phyloP scores from a whole-genome alignment of 2,888 invertebrate species.

The Dryomyza anilis region DNA sequence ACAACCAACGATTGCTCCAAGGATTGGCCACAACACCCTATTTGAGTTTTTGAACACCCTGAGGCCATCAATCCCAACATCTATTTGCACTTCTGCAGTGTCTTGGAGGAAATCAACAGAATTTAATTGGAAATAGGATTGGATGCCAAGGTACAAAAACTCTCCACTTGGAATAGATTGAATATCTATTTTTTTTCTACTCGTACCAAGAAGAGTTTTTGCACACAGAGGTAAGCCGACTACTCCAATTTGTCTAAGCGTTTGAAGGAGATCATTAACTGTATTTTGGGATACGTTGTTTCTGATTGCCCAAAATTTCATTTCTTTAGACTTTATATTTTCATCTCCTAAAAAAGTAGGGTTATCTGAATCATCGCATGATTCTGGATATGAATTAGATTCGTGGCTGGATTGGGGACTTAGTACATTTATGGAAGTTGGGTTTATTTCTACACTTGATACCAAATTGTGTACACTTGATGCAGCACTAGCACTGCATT shows the following conservation, averaged over 20 bases:
- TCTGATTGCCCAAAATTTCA: constrained; percentile 24
- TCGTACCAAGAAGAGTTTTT: constrained; percentile 25
- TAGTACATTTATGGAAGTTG: too few species aligned
- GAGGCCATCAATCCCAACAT: too few species aligned
- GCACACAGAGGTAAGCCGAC: constrained; percentile 21
- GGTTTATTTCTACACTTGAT: too few species aligned
- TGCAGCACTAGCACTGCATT: too few species aligned
- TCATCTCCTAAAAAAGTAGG: too few species aligned
- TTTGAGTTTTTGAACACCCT: too few species aligned
- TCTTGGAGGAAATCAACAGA: constrained; percentile 18
- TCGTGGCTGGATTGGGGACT: too few species aligned
- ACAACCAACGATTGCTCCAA: too few species aligned
- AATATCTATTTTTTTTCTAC: constrained; percentile 23
- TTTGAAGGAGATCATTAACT: constrained; percentile 16
- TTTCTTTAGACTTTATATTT: not conserved
- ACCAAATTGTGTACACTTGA: too few species aligned
- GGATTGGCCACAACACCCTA: too few species aligned
- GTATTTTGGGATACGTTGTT: constrained; percentile 22
- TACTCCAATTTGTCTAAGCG: constrained; percentile 19
- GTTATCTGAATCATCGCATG: too few species aligned
- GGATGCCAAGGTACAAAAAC: constrained; percentile 28
- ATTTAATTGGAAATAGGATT: constrained; percentile 14
- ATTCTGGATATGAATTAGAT: too few species aligned
- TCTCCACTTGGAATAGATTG: constrained; percentile 22
- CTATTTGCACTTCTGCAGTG: constrained; percentile 8